Base-by-base conservation (phyloP, 2,888 invertebrate species). In the Spilarctia lutea region DNA sequence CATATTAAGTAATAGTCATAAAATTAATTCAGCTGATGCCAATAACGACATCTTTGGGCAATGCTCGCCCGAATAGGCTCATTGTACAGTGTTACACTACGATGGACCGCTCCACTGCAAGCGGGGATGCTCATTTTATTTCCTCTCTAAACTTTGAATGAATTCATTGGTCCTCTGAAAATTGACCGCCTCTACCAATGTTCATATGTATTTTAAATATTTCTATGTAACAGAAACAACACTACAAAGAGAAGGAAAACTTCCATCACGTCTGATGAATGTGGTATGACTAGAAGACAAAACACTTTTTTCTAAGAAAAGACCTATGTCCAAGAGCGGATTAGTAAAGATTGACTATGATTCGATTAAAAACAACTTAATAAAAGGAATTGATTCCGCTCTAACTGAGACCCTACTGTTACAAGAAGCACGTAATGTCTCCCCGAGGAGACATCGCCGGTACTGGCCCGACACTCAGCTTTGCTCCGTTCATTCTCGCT, bases 381-480 rank as follows among this genome's bases (percentile, higher is more conserved):
- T 3, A 63, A 7, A 30, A 30, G 1, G 63, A 63, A 18, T 16
- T 27, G 3, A 24, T 24, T 33, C 70, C 74, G 70, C 74, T 68
- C 3, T 20, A 72, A 82, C 69, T 63, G 71, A 0, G 39, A 20
- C 24, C 83, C 3, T 65, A 30, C 74, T 30, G 0, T 27, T 63
- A 63, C 71, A 65, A 70, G 72, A 75, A 84, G 79, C 79, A 79
- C 81, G 78, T 84, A 84, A 83, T 83, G 84, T 83, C 71, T 84
- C 83, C 83, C 84, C 75, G 72, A 80, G 81, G 83, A 84, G 83
- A 83, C 83, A 84, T 84, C 74, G 81, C 75, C 75, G 80, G 79
- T 76, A 84, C 81, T 69, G 65, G 72, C 84, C 76, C 77, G 81
- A 80, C 81, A 83, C 83, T 67, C 71, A 70, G 74, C 74, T 63